Base-by-base conservation (phyloP, 1,140 invertebrate genomes). In the Battus philenor region DNA sequence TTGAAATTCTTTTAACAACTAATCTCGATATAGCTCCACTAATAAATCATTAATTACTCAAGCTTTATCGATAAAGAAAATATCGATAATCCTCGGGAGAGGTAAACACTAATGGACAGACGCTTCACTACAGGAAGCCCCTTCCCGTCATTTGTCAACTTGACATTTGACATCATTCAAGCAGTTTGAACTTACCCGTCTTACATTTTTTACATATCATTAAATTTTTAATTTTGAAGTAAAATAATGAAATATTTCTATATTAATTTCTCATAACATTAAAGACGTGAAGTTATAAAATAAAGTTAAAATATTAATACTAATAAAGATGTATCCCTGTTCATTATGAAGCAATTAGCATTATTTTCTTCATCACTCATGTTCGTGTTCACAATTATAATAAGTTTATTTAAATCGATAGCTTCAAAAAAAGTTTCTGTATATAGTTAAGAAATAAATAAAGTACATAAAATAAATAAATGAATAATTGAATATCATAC, bases 91-190 rank as follows among this genome's bases (percentile, higher is more conserved):
- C 49, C 34, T 18, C 30, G 27, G 44, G 30, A 9, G 12, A 26
- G 29, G 27, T 29, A 44, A 31, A 15, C 54, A 45, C 57, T 78
- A 76, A 74, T 69, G 66, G 59, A 54, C 26, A 27, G 57, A 51
- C 53, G 46, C 57, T 44, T 56, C 70, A 60, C 71, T 70, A 69
- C 68, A 79, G 77, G 75, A 83, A 78, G 71, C 75, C 53, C 47
- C 50, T 57, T 49, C 54, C 63, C 52, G 60, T 65, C 71, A 80
- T 84, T 81, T 81, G 80, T 84, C 70, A 72, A 60, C 27, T 53
- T 80, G 80, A 80, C 77, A 73, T 71, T 78, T 79, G 77, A 81
- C 80, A 84, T 84, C 77, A 79, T 41, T 84, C 80, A 81, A 68
- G 31, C 60, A 47, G 56, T 62, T 59, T 60, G 30, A 52, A 61